phyloP scores from a whole-genome alignment of 2,113 vertebrate genomes.

The Arothron firmamentum region DNA sequence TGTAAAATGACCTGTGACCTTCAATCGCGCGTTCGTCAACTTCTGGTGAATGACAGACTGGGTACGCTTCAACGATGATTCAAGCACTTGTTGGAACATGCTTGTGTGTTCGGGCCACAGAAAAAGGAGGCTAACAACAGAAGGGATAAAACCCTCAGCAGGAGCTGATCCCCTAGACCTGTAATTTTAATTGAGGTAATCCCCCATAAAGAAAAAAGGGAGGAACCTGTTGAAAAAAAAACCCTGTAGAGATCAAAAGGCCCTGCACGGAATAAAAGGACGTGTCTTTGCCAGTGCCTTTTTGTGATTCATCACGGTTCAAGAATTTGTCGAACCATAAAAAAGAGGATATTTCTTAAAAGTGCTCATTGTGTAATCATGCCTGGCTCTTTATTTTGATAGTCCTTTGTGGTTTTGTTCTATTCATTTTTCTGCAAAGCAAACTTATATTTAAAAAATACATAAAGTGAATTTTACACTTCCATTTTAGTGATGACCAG shows the following conservation, averaged over 20 bases:
- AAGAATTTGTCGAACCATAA: slow-evolving; percentile 17
- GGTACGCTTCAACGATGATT: slow-evolving; percentile 37
- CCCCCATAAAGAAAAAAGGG: slow-evolving; percentile 54
- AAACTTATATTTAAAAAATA: neutral
- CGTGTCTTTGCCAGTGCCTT: neutral
- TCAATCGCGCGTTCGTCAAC: slow-evolving; percentile 34
- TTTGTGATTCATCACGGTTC: slow-evolving; percentile 33
- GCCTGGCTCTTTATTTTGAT: no score
- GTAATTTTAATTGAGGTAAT: slow-evolving; percentile 72
- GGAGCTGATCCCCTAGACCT: slow-evolving; percentile 61
- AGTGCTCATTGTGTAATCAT: no score
- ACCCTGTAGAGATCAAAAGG: slow-evolving; percentile 34
- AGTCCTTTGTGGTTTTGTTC: neutral
- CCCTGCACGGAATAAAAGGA: slow-evolving; percentile 12
- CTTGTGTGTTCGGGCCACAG: slow-evolving; percentile 39
- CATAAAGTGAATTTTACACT: no score
- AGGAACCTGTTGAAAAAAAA: slow-evolving; percentile 16
- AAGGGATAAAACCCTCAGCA: slow-evolving; percentile 64
- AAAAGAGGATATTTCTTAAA: neutral
- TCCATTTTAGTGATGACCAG: neutral
- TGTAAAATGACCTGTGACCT: slow-evolving; percentile 36
- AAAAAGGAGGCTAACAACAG: slow-evolving; percentile 51
- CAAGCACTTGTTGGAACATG: slow-evolving; percentile 58
- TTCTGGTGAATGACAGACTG: slow-evolving; percentile 62
- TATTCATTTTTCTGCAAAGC: neutral